A percentile compares a stretch with the other conserved stretches of the same genome.
phyloP scores from a whole-genome alignment of 2,797 vertebrate genomes.

The Sphaeramia orbicularis region DNA sequence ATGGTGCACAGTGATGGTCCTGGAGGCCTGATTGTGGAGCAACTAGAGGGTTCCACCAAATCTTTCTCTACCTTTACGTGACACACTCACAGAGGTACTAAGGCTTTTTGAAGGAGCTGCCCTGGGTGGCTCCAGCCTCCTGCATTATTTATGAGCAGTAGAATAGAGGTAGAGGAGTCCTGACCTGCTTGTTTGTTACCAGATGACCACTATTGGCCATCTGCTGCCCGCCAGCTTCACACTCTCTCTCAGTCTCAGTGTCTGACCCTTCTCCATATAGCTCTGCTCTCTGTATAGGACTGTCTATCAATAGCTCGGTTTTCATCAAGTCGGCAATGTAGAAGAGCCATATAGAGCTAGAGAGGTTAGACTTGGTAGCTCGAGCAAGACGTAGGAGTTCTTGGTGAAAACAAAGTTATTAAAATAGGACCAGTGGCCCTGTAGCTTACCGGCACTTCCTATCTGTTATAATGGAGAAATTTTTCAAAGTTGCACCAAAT shows the following conservation, averaged over 20 bases:
- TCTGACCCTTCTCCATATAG: neutral
- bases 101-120: conserved; percentile 40
- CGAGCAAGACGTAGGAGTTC: neutral
- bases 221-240: conserved; percentile 66
- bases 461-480: too few relatives aligned
- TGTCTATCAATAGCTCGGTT: conserved; percentile 24
- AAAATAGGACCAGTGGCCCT: too few relatives aligned
- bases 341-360: conserved; percentile 40
- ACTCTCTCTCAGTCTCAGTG: conserved; percentile 6
- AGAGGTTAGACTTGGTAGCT: conserved; percentile 47
- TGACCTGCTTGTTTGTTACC: conserved; percentile 79
- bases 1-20: conserved; percentile 55
- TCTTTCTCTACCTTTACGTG: conserved; percentile 6
- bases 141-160: conserved; percentile 75
- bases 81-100: conserved; percentile 6
- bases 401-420: neutral
- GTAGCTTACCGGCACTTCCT: too few relatives aligned
- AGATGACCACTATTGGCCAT: conserved; percentile 82
- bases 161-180: conserved; percentile 64
- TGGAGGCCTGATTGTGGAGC: conserved; percentile 47
- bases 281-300: conserved; percentile 8
- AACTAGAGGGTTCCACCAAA: conserved; percentile 26
- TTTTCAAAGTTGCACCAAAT: too few relatives aligned
- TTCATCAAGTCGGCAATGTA: conserved; percentile 37
- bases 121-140: conserved; percentile 47